phyloP scores from a whole-genome alignment of 1,140 invertebrate genomes.

The Habropoda laboriosa region DNA sequence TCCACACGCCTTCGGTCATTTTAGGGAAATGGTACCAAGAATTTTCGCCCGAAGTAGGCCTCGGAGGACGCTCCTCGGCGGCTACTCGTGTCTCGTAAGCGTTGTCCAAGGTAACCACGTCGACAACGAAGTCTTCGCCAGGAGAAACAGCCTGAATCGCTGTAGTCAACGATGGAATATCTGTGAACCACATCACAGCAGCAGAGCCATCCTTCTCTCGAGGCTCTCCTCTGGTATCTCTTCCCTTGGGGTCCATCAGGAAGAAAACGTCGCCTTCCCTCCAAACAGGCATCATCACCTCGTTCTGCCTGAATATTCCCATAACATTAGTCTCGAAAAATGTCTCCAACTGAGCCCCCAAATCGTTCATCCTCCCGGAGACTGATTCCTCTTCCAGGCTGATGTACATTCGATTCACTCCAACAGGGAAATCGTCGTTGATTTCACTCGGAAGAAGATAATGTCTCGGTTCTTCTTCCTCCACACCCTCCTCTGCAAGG shows the following conservation, averaged over 20 bases:
- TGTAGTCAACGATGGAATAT: constrained; percentile 54
- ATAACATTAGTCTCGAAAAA: constrained; percentile 70
- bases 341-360: constrained; percentile 55
- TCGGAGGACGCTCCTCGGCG: constrained; percentile 49
- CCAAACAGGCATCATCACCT: constrained; percentile 75
- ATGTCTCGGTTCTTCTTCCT: constrained; percentile 69
- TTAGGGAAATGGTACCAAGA: constrained; percentile 73
- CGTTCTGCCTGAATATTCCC: constrained; percentile 71
- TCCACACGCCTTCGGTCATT: constrained; percentile 68
- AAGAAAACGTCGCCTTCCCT: constrained; percentile 70
- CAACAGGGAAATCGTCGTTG: constrained; percentile 74
- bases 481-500: constrained; percentile 66
- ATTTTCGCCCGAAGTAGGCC: constrained; percentile 60
- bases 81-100: constrained; percentile 60
- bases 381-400: constrained; percentile 66
- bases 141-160: constrained; percentile 8
- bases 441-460: constrained; percentile 80
- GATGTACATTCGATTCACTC: constrained; percentile 69
- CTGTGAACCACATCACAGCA: constrained; percentile 72
- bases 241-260: constrained; percentile 73
- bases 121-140: constrained; percentile 63
- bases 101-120: constrained; percentile 68
- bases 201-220: constrained; percentile 64
- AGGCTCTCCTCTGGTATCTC: constrained; percentile 60
- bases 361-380: constrained; percentile 54